Evolutionary conservation across 1,140 invertebrate genomes (phyloP), one percentile per base, ranked within the genome.

Genomic region (Pseudomyrmex flavicornis): DNA sequence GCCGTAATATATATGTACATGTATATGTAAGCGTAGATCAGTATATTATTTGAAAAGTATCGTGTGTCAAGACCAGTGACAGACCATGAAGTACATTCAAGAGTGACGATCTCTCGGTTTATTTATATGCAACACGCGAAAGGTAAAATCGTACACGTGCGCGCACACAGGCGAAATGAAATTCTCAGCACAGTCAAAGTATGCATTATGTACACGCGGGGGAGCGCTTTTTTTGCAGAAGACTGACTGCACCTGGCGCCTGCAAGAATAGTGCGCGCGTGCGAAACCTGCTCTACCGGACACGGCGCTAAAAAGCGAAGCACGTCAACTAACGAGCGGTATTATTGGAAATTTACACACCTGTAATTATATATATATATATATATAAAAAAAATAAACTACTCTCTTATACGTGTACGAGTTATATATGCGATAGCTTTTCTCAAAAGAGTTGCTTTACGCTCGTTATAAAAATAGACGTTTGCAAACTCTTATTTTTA

Each of bases 151-250:
- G 70, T 26, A 26, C 46, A 61, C 44, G 9, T 74, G 35, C 8
- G 54, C 17, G 63, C 52, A 35, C 5, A 59, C 50, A 65, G 22
- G 20, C 44, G n/a, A 73, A 84, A 80, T 84, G 52, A 85, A 73
- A 87, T 80, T 66, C 86, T 69, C 17, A 56, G 44, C 35, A 26
- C 66, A 52, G 46, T 59, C 46, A 22, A 75, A 85, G 63, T 72
- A 54, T 26, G 84, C 69, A 88, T 89, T 82, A 88, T 88, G 87
- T 82, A 22, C 62, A 59, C 13, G 46, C 65, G 35, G 5, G 5
- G 10, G 15, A 72, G 46, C 15, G 17, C 17, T 26, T 84, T 88
- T 88, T 87, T 84, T 26, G 20, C 61, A 56, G 20, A 59, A 74
- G 35, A 54, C 4, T 50, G 35, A 54, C 4, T 50, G 74, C 85